Evolutionary conservation across 2,797 vertebrate genomes (phyloP).

Genomic region (Nyctalus aviator): DNA sequence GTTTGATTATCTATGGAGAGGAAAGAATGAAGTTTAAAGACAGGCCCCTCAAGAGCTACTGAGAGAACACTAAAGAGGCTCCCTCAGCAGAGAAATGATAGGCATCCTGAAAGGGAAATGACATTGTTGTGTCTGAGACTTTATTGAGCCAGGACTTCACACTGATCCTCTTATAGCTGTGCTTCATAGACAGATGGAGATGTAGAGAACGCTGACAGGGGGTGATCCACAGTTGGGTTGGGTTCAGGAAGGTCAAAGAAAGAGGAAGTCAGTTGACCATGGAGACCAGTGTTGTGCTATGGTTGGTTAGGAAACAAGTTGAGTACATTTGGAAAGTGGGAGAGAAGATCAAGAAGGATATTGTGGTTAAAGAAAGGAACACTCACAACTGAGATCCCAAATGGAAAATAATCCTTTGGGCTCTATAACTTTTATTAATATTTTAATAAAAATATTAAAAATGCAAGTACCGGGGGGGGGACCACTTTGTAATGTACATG

Average conservation of each 20-base stretch:
- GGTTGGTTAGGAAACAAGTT: not conserved
- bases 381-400: not conserved
- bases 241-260: not conserved
- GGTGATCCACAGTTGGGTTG: not conserved
- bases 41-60: not conserved
- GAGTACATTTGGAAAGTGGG: not conserved
- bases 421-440: not conserved
- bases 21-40: not conserved
- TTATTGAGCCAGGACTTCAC: not conserved
- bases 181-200: not conserved
- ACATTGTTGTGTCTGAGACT: not conserved
- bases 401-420: not conserved
- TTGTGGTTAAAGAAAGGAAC: slow-evolving; percentile 9
- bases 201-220: not conserved
- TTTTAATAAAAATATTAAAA: slow-evolving; percentile 1
- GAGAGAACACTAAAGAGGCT: not conserved
- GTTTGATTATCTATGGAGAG: not conserved
- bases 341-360: not conserved
- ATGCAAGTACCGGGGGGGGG: not conserved
- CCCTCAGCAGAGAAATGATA: not conserved
- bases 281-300: not conserved
- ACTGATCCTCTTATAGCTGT: not conserved
- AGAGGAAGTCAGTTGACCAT: not conserved
- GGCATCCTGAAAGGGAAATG: not conserved
- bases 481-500: not conserved